Evolutionary conservation across 2,113 vertebrate species (phyloP).

Genomic region (Lophius piscatorius): DNA sequence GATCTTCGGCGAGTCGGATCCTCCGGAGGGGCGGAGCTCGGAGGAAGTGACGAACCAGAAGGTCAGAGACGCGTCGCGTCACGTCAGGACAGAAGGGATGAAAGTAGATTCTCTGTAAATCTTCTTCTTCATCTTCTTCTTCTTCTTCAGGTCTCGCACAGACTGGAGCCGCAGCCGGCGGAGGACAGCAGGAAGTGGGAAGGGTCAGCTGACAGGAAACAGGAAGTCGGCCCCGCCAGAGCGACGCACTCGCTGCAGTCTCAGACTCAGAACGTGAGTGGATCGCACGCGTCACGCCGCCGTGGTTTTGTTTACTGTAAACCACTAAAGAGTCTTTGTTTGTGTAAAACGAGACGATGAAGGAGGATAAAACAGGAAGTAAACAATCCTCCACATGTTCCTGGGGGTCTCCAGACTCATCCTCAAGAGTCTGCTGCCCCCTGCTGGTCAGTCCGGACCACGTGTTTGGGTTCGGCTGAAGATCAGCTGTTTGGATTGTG

Average conservation of each 20-base stretch:
- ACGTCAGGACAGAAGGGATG: too few relatives aligned
- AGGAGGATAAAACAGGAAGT: too few relatives aligned
- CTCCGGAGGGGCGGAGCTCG: slow-evolving; percentile 71
- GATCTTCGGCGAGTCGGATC: slow-evolving; percentile 89
- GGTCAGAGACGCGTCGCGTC: slow-evolving; percentile 60
- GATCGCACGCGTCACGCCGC: too few relatives aligned
- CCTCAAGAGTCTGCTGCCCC: slow-evolving; percentile 51
- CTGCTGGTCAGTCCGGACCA: too few relatives aligned
- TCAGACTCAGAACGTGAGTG: slow-evolving; percentile 85
- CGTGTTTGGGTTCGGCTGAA: not conserved
- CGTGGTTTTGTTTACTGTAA: too few relatives aligned
- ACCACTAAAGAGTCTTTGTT: too few relatives aligned
- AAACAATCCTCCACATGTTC: too few relatives aligned
- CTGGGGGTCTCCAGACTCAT: slow-evolving; percentile 10
- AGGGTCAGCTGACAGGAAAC: slow-evolving; percentile 83
- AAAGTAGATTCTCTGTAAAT: too few relatives aligned
- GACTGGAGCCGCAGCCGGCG: slow-evolving; percentile 73
- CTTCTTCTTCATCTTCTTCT: too few relatives aligned
- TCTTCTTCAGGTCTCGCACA: slow-evolving; percentile 30
- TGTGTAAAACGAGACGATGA: too few relatives aligned
- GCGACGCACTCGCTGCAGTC: slow-evolving; percentile 79
- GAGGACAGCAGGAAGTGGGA: slow-evolving; percentile 82
- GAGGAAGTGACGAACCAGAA: slow-evolving; percentile 90
- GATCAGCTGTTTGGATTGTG: slow-evolving; percentile 4
- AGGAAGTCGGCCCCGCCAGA: slow-evolving; percentile 61